Percentiles rank a stretch among this genome's conserved stretches.
phyloP scores from a whole-genome alignment of 2,113 vertebrate genomes.

The Gambusia affinis region DNA sequence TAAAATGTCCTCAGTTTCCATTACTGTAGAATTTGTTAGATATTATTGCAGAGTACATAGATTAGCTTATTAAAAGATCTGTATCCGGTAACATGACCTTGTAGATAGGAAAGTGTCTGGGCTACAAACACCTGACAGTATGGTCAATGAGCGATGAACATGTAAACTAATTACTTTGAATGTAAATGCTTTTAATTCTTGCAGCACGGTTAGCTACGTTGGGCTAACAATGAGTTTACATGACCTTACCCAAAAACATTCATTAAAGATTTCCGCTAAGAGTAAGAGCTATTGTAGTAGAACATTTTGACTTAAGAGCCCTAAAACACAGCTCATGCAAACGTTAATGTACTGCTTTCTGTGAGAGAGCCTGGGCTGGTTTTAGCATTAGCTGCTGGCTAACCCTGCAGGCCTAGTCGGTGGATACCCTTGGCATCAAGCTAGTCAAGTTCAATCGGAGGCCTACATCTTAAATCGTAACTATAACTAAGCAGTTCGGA shows the following conservation, averaged over 20 bases:
- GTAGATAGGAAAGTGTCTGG: not conserved
- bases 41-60: not conserved
- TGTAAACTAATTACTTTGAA: not conserved
- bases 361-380: not conserved
- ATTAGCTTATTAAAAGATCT: not conserved
- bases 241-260: slow-evolving; percentile 66
- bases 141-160: not conserved
- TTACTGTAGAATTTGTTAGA: not conserved
- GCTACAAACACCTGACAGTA: not conserved
- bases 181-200: not conserved
- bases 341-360: accelerated
- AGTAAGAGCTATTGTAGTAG: not conserved
- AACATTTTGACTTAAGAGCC: accelerated
- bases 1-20: not conserved
- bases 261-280: not conserved
- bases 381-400: slow-evolving; percentile 50
- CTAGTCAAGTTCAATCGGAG: slow-evolving; percentile 74
- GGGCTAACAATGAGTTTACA: slow-evolving; percentile 18
- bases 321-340: not conserved
- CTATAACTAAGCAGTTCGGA: not conserved
- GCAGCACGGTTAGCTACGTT: not conserved
- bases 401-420: slow-evolving; percentile 51
- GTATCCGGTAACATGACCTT: slow-evolving; percentile 51
- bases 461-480: slow-evolving; percentile 37
- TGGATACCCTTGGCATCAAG: slow-evolving; percentile 66